A percentile compares a stretch with the other conserved stretches of the same genome.
phyloP scores from a whole-genome alignment of 2,888 invertebrate genomes.

The Notocelia uddmanniana region DNA sequence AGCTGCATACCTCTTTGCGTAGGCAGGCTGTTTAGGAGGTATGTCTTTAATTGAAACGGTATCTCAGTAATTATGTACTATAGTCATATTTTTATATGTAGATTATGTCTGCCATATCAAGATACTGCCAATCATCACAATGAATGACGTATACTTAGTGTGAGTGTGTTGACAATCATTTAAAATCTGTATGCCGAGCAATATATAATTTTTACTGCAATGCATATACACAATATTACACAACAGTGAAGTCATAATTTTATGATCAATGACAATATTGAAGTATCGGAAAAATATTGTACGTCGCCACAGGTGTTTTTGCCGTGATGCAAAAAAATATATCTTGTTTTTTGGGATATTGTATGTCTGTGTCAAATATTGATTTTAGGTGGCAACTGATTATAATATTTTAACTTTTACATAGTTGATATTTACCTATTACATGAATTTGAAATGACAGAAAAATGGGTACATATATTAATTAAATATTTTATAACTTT shows the following conservation, averaged over 20 bases:
- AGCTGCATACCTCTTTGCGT: conserved; percentile 16
- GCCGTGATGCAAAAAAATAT: conserved; percentile 1
- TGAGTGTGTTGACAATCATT: conserved; percentile 25
- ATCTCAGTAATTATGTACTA: conserved; percentile 36
- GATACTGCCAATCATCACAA: conserved; percentile 27
- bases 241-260: background rate
- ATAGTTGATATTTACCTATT: background rate
- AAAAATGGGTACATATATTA: too few relatives aligned
- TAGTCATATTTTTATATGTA: conserved; percentile 44
- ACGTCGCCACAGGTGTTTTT: background rate
- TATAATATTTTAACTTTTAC: background rate
- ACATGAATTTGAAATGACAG: background rate
- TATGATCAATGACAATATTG: background rate
- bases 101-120: conserved; percentile 38
- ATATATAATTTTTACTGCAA: background rate
- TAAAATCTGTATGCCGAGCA: conserved; percentile 9
- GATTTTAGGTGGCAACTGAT: background rate
- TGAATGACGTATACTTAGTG: conserved; percentile 22
- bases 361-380: background rate
- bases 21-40: conserved; percentile 10
- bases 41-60: conserved; percentile 22
- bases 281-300: too few relatives aligned
- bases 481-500: too few relatives aligned
- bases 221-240: conserved; percentile 3
- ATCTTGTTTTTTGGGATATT: background rate